A percentile compares a stretch with the other conserved stretches of the same genome.
Evolutionary conservation across 2,797 vertebrate genomes (phyloP).

Genomic region (Diceros bicornis): DNA sequence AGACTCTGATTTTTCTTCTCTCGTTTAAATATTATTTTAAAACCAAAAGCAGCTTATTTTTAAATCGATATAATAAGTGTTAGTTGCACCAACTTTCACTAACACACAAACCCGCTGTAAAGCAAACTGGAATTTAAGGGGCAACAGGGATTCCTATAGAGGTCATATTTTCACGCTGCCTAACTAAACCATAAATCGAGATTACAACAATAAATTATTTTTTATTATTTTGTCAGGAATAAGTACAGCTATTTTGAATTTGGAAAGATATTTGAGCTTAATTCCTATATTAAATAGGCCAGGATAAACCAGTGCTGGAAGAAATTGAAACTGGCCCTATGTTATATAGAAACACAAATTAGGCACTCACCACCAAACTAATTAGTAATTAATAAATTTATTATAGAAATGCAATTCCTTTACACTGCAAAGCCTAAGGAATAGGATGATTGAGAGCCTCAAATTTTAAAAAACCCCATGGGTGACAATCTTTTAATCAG

Average conservation of each 20-base stretch:
- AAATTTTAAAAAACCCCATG: slow-evolving; percentile 55
- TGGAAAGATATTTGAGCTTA: slow-evolving; percentile 87
- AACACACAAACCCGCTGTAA: slow-evolving; percentile 77
- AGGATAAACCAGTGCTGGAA: slow-evolving; percentile 81
- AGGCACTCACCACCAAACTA: slow-evolving; percentile 82
- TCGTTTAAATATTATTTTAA: slow-evolving; percentile 76
- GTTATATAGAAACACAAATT: slow-evolving; percentile 82
- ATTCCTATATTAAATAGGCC: slow-evolving; percentile 87
- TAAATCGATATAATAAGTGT: slow-evolving; percentile 70
- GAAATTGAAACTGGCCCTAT: slow-evolving; percentile 83
- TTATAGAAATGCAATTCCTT: slow-evolving; percentile 84
- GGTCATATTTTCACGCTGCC: slow-evolving; percentile 93
- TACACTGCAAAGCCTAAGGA: slow-evolving; percentile 86
- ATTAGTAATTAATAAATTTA: slow-evolving; percentile 87
- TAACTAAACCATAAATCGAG: slow-evolving; percentile 94
- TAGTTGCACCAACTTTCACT: slow-evolving; percentile 73
- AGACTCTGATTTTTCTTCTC: slow-evolving; percentile 55
- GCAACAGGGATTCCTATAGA: slow-evolving; percentile 92
- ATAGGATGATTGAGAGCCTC: slow-evolving; percentile 80
- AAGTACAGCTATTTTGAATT: slow-evolving; percentile 85
- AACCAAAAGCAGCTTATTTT: slow-evolving; percentile 78
- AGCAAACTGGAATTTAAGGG: slow-evolving; percentile 84
- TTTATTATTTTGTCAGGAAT: slow-evolving; percentile 89
- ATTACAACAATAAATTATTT: slow-evolving; percentile 93
- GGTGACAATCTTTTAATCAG: slow-evolving; percentile 80